phyloP scores from a whole-genome alignment of 2,888 invertebrate genomes.

The Callyntrura guangdongensis region DNA sequence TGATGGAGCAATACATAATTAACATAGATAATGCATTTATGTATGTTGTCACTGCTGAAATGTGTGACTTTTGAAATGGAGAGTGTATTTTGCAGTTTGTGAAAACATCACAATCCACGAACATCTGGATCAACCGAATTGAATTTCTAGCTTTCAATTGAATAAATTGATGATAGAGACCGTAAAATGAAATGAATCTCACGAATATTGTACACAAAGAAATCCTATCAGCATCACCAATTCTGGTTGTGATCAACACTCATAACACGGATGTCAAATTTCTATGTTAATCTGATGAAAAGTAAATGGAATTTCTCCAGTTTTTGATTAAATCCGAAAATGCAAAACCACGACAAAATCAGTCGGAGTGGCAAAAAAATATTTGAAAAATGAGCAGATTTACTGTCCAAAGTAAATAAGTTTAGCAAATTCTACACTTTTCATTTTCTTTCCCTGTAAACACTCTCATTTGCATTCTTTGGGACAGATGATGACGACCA shows the following conservation, averaged over 20 bases:
- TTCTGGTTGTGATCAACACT: background rate
- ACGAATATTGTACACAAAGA: background rate
- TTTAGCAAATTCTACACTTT: constrained; percentile 5
- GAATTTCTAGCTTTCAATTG: too few species aligned
- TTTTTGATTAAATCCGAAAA: constrained; percentile 11
- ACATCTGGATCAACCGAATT: too few species aligned
- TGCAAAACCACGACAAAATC: background rate
- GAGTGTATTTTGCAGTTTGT: too few species aligned
- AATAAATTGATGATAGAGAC: background rate
- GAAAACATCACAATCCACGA: too few species aligned
- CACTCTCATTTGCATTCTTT: background rate
- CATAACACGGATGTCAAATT: background rate
- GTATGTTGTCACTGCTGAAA: too few species aligned
- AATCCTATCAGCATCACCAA: background rate
- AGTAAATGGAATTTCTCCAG: background rate
- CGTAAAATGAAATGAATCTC: constrained; percentile 4
- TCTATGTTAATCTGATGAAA: constrained; percentile 20
- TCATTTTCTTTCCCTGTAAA: background rate
- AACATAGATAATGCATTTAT: too few species aligned
- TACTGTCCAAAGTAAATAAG: constrained; percentile 25
- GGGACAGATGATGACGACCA: background rate
- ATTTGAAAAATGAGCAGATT: background rate
- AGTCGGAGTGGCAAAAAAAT: background rate
- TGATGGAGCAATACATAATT: too few species aligned
- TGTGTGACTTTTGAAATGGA: too few species aligned